Percentiles rank a stretch among this genome's conserved stretches.
Evolutionary conservation across 2,797 vertebrate species (phyloP).

Genomic region (Arnoldichthys spilopterus): DNA sequence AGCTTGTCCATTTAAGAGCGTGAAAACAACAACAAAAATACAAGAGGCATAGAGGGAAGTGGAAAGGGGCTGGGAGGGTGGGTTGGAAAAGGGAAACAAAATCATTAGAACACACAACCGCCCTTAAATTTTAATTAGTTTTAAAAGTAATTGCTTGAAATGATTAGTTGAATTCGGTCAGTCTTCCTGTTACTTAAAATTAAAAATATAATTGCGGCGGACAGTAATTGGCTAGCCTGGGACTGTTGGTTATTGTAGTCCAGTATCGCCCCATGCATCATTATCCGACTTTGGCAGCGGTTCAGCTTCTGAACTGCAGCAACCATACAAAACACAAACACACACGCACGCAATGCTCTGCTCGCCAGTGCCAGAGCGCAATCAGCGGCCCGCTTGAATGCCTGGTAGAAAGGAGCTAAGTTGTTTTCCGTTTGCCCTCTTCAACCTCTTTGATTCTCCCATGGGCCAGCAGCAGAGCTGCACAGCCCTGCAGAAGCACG

Average conservation of each 20-base stretch:
- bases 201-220: slow-evolving; percentile 58
- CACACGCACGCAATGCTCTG: slow-evolving; percentile 52
- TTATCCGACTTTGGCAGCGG: slow-evolving; percentile 53
- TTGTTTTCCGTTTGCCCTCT: slow-evolving; percentile 50
- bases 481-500: slow-evolving; percentile 16
- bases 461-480: slow-evolving; percentile 24
- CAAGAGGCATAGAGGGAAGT: slow-evolving; percentile 18
- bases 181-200: slow-evolving; percentile 60
- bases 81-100: slow-evolving; percentile 13
- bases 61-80: not conserved
- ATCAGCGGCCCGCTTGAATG: slow-evolving; percentile 49
- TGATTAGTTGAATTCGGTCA: slow-evolving; percentile 54
- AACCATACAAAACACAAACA: slow-evolving; percentile 54
- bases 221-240: slow-evolving; percentile 62
- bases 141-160: slow-evolving; percentile 57
- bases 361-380: slow-evolving; percentile 52
- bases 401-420: slow-evolving; percentile 54
- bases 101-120: slow-evolving; percentile 33
- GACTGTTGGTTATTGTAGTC: slow-evolving; percentile 59
- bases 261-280: slow-evolving; percentile 55
- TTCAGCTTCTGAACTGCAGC: slow-evolving; percentile 57
- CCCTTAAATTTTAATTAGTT: slow-evolving; percentile 57
- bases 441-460: slow-evolving; percentile 38
- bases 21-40: slow-evolving; percentile 59
- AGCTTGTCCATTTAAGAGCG: slow-evolving; percentile 47